Conservation (phyloP, 2,888 invertebrate genomes). For the Hypsopygia costalis region DNA sequence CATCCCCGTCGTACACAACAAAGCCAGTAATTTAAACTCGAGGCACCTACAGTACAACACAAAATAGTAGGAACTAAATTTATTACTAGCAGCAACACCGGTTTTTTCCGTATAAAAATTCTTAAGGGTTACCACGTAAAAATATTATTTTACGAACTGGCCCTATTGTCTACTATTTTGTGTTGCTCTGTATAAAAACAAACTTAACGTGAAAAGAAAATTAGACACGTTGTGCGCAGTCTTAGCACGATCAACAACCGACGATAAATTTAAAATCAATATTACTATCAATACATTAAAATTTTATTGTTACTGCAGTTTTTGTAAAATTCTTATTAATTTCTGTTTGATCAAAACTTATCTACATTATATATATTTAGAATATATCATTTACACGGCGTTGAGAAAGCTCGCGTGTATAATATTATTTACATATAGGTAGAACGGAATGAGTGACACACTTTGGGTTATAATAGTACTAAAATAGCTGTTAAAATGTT, state of each 20-base stretch:
- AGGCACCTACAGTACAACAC: no score
- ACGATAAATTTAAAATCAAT: not conserved
- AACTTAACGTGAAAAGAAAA: not conserved
- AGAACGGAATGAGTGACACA: no score
- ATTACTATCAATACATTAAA: not conserved
- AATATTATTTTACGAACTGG: no score
- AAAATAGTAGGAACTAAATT: no score
- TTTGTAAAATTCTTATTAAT: slow-evolving; percentile 6
- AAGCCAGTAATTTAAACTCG: no score
- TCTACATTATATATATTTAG: slow-evolving; percentile 5
- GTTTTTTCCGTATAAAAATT: no score
- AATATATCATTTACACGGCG: slow-evolving; percentile 6
- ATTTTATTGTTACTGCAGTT: slow-evolving; percentile 7
- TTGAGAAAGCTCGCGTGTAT: slow-evolving; percentile 5
- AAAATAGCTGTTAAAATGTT: no score
- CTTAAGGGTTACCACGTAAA: no score
- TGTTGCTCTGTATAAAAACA: not conserved
- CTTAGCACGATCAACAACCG: not conserved
- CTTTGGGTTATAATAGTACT: no score
- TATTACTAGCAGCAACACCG: no score
- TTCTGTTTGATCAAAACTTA: slow-evolving; percentile 4
- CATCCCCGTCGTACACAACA: no score
- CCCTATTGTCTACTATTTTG: no score
- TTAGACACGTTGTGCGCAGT: not conserved
- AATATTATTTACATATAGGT: not conserved